These are phyloP conservation scores for Diploptera punctata DNA, from an alignment of 2,888 invertebrate genomes.

Conservation along the genomic window DNA sequence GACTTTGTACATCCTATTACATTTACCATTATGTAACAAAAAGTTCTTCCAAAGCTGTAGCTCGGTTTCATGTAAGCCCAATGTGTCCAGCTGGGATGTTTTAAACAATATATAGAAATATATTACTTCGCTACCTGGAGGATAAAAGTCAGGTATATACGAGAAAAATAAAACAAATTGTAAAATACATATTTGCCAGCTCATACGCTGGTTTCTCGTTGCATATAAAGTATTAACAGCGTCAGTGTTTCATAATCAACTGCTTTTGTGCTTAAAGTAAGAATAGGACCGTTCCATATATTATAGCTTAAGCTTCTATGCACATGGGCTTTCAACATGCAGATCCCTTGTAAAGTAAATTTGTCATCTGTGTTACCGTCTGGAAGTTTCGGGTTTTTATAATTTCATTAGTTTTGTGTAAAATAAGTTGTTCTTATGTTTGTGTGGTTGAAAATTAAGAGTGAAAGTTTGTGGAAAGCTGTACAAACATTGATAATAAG, in stretches of 20 bases:
- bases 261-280: background rate
- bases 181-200: background rate
- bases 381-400: background rate
- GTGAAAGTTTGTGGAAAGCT: background rate
- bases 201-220: background rate
- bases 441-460: background rate
- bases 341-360: background rate
- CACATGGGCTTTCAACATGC: conserved; percentile 6
- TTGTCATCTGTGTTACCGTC: background rate
- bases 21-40: too few relatives aligned
- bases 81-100: conserved; percentile 11
- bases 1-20: too few relatives aligned
- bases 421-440: background rate
- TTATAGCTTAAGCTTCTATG: background rate
- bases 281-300: background rate
- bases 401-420: background rate
- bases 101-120: conserved; percentile 29
- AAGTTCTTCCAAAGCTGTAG: too few relatives aligned
- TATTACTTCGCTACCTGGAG: conserved; percentile 34
- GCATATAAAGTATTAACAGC: background rate
- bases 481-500: background rate
- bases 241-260: background rate
- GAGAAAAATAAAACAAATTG: too few relatives aligned
- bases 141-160: background rate
- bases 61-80: background rate